Conservation (phyloP, 2,797 vertebrate genomes). For the Betta splendens region DNA sequence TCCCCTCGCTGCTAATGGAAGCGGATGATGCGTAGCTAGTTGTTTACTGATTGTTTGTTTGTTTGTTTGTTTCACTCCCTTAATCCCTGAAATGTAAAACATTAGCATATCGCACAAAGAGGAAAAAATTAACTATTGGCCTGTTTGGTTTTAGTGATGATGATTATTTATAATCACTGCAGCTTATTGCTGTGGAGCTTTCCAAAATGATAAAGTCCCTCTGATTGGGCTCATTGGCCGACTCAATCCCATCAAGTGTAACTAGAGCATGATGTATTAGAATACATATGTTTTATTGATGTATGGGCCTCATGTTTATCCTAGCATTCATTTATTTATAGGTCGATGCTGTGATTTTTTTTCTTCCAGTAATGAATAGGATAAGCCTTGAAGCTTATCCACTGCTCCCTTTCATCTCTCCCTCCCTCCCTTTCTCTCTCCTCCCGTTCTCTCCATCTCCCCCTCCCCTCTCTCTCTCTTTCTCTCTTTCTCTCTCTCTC, state of each 20-base stretch:
- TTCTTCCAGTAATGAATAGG: conserved; percentile 80
- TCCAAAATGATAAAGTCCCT: conserved; percentile 64
- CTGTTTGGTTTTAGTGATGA: conserved; percentile 60
- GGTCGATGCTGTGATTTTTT: conserved; percentile 75
- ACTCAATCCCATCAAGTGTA: conserved; percentile 76
- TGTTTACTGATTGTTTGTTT: conserved; percentile 26
- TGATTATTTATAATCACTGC: conserved; percentile 71
- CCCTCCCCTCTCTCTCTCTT: conserved; percentile 19
- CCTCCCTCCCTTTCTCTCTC: conserved; percentile 32
- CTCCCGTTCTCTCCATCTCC: conserved; percentile 12
- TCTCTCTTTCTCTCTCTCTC: conserved; percentile 20
- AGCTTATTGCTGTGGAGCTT: conserved; percentile 59
- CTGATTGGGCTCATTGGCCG: conserved; percentile 72
- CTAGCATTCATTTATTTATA: conserved; percentile 81
- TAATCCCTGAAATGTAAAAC: conserved; percentile 22
- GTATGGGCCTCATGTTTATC: conserved; percentile 76
- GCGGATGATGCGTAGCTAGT: conserved; percentile 18
- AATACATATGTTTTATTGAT: conserved; percentile 83
- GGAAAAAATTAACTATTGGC: conserved; percentile 32
- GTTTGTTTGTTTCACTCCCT: conserved; percentile 27
- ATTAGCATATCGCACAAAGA: conserved; percentile 34
- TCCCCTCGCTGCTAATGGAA: conserved; percentile 1
- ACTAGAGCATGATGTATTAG: conserved; percentile 80
- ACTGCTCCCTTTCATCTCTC: conserved; percentile 75
- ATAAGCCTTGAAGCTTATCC: conserved; percentile 80